A percentile compares a stretch with the other conserved stretches of the same genome.
Conservation (phyloP, 2,888 invertebrate genomes). For the Stenichneumon culpator region DNA sequence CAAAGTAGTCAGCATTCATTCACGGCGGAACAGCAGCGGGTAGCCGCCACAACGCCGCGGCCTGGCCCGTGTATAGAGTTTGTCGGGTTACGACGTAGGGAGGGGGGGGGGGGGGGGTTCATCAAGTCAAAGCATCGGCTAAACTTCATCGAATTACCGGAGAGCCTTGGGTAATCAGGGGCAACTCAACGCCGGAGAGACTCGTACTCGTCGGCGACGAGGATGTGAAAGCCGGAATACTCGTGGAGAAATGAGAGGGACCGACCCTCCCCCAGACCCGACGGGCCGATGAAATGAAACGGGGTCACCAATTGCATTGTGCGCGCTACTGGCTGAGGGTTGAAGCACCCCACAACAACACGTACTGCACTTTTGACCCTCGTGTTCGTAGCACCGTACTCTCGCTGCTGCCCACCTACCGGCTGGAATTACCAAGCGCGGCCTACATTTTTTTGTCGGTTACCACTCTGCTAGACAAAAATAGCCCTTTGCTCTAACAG, state of each 20-base stretch:
- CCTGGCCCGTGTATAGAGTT: neutral
- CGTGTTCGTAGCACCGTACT: slow-evolving; percentile 47
- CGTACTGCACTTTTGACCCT: slow-evolving; percentile 69
- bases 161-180: slow-evolving; percentile 65
- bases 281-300: slow-evolving; percentile 71
- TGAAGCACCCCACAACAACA: slow-evolving; percentile 66
- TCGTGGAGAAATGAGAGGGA: slow-evolving; percentile 28
- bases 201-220: slow-evolving; percentile 3
- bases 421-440: slow-evolving; percentile 60
- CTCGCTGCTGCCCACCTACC: slow-evolving; percentile 51
- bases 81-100: slow-evolving; percentile 39
- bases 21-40: slow-evolving; percentile 37
- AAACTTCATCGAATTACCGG: slow-evolving; percentile 74
- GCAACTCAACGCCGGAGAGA: slow-evolving; percentile 36
- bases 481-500: slow-evolving; percentile 58
- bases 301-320: slow-evolving; percentile 76
- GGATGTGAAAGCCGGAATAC: slow-evolving; percentile 16
- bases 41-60: slow-evolving; percentile 2
- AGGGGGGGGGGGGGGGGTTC: slow-evolving; percentile 54
- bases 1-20: slow-evolving; percentile 64
- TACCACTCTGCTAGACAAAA: slow-evolving; percentile 55
- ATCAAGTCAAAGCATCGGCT: slow-evolving; percentile 73
- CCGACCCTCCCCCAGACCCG: slow-evolving; percentile 16
- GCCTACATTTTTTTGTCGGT: slow-evolving; percentile 57
- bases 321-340: slow-evolving; percentile 65